These are phyloP conservation scores for Ploceus nigricollis DNA, from an alignment of 2,113 vertebrate genomes.

Conservation along the genomic window DNA sequence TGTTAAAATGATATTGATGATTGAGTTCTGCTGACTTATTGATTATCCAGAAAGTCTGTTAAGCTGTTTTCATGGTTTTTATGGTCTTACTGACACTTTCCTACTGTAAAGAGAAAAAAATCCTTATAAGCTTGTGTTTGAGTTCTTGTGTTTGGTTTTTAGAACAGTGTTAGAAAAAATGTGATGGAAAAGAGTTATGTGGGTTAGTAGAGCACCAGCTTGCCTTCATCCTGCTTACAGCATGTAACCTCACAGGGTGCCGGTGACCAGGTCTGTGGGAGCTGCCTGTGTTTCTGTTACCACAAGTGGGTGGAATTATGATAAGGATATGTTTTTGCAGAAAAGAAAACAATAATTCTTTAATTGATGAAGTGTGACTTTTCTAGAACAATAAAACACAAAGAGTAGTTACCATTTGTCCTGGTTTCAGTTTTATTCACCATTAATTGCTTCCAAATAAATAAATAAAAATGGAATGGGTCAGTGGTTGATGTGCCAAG, in stretches of 20 bases:
- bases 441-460: neutral
- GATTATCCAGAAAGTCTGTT: neutral
- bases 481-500: neutral
- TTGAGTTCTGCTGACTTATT: neutral
- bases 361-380: neutral
- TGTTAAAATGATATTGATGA: neutral
- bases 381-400: neutral
- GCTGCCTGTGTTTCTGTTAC: neutral
- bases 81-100: neutral
- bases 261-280: neutral
- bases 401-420: neutral
- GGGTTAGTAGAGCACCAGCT: neutral
- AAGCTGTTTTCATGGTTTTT: neutral
- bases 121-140: neutral
- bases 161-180: neutral
- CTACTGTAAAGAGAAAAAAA: neutral
- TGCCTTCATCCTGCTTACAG: neutral
- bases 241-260: accelerated
- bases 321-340: neutral
- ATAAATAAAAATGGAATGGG: neutral
- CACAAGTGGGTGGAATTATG: neutral
- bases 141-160: neutral
- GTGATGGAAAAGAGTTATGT: neutral
- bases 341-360: neutral
- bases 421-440: neutral